phyloP scores from a whole-genome alignment of 1,140 invertebrate genomes.

The Pseudomyrmex dendroicus region DNA sequence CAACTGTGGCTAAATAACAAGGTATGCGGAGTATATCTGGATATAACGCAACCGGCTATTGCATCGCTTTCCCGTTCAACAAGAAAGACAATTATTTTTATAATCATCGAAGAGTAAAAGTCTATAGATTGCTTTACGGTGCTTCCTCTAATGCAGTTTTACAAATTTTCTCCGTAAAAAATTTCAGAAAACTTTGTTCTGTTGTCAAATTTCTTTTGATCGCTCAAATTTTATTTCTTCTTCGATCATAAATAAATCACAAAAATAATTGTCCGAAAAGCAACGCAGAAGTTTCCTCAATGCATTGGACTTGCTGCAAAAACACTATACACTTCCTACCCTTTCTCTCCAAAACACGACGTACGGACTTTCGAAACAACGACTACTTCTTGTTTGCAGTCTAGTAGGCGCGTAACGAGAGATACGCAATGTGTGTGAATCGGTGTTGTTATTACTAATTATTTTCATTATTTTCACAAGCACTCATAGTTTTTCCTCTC shows the following conservation, averaged over 20 bases:
- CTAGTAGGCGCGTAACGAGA: slow-evolving; percentile 69
- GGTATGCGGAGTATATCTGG: slow-evolving; percentile 64
- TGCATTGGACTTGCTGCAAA: slow-evolving; percentile 63
- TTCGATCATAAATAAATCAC: slow-evolving; percentile 33
- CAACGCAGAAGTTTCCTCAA: slow-evolving; percentile 40
- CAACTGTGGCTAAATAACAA: slow-evolving; percentile 74
- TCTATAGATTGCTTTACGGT: not conserved
- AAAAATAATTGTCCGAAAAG: slow-evolving; percentile 58
- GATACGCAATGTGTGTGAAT: slow-evolving; percentile 58
- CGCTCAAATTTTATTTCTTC: not conserved
- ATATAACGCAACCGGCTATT: slow-evolving; percentile 38
- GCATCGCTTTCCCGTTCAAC: slow-evolving; percentile 49
- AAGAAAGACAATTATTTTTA: slow-evolving; percentile 52
- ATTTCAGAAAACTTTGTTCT: not conserved
- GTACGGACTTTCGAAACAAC: slow-evolving; percentile 66
- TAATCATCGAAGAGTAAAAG: slow-evolving; percentile 42
- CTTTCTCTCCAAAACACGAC: slow-evolving; percentile 58
- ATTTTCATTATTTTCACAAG: slow-evolving; percentile 27
- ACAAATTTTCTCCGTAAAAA: not conserved
- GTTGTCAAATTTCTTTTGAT: not conserved
- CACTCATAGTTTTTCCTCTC: not conserved
- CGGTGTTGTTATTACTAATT: slow-evolving; percentile 49
- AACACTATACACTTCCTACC: slow-evolving; percentile 74
- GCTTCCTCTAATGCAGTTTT: not conserved
- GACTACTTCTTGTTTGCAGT: slow-evolving; percentile 61